phyloP scores from a whole-genome alignment of 2,797 vertebrate species.

The Sciaenops ocellatus region DNA sequence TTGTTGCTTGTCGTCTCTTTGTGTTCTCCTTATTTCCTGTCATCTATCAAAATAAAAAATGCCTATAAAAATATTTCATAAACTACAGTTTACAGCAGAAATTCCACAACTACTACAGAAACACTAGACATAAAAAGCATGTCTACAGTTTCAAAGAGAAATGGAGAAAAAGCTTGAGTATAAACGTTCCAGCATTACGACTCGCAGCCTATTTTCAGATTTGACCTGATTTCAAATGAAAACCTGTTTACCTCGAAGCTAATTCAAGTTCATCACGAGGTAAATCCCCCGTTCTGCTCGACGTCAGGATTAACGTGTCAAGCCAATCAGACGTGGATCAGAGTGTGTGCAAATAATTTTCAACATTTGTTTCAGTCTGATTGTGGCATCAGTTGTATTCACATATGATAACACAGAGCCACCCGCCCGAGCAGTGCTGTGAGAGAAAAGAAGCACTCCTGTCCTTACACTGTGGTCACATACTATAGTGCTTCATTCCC shows the following conservation, averaged over 20 bases:
- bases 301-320: not conserved
- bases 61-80: not conserved
- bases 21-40: conserved; percentile 1
- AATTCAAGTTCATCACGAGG: conserved; percentile 25
- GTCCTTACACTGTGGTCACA: no score
- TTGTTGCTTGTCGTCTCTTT: not conserved
- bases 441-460: not conserved
- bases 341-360: conserved; percentile 1
- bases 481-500: not conserved
- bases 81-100: not conserved
- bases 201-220: conserved; percentile 23
- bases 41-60: not conserved
- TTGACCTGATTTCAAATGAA: conserved; percentile 34
- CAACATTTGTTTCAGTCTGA: conserved; percentile 9
- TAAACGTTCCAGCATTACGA: not conserved
- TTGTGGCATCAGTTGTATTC: not conserved
- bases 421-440: conserved; percentile 22
- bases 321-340: not conserved
- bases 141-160: not conserved
- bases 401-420: not conserved
- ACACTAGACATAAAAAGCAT: not conserved
- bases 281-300: conserved; percentile 3
- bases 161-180: not conserved
- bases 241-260: conserved; percentile 24
- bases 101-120: not conserved